These are phyloP conservation scores for Spongia lamella DNA, from an alignment of 37 sponge, comb jelly and placozoan genomes.

Conservation along the genomic window DNA sequence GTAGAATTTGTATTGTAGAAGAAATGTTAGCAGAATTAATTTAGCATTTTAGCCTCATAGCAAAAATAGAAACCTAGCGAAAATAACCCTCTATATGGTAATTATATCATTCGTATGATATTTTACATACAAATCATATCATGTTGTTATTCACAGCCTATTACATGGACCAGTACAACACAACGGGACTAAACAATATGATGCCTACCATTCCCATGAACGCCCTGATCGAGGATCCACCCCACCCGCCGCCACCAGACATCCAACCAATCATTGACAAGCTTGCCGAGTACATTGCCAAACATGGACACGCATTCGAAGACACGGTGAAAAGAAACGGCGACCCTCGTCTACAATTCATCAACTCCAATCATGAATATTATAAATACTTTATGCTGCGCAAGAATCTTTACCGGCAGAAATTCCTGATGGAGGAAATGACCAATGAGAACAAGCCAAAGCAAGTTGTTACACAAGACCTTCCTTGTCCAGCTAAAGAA, in stretches of 20 bases:
- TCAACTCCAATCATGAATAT: slow-evolving; percentile 74
- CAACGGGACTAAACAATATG: neutral
- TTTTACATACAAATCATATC: neutral
- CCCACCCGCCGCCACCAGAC: slow-evolving; percentile 73
- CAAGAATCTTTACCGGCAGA: slow-evolving; percentile 51
- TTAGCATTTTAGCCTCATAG: no score
- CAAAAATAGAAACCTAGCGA: no score
- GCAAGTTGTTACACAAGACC: neutral
- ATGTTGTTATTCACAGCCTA: neutral
- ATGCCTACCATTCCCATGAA: neutral
- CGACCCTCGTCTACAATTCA: slow-evolving; percentile 77
- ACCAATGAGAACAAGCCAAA: neutral
- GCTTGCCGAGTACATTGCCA: slow-evolving; percentile 88
- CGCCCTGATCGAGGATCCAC: slow-evolving; percentile 7
- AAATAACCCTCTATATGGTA: no score
- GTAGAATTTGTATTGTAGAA: no score
- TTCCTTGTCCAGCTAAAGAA: neutral
- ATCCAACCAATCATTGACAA: slow-evolving; percentile 77
- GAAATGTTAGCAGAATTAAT: no score
- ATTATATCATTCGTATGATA: neutral
- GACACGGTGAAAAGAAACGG: slow-evolving; percentile 62
- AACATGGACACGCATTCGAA: slow-evolving; percentile 76
- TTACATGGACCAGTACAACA: slow-evolving; percentile 29
- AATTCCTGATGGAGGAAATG: slow-evolving; percentile 17
- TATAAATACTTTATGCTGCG: slow-evolving; percentile 69